phyloP scores from a whole-genome alignment of 2,797 vertebrate species.

The Lindbergichthys nudifrons region DNA sequence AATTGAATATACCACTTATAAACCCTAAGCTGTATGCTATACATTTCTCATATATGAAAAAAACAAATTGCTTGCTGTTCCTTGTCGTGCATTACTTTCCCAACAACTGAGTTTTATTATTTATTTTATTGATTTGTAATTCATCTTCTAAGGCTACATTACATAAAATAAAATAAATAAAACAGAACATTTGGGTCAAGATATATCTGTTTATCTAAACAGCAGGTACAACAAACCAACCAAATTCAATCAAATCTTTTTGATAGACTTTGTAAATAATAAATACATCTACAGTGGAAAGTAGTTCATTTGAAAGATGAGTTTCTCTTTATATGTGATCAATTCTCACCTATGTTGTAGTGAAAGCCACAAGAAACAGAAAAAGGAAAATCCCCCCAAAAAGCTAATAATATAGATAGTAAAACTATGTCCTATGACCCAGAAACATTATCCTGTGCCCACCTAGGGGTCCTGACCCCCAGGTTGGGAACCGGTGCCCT shows the following conservation, averaged over 20 bases:
- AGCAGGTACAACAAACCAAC: too few relatives aligned
- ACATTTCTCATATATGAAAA: background rate
- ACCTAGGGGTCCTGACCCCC: conserved; percentile 47
- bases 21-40: background rate
- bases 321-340: background rate
- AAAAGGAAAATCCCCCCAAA: background rate
- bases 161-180: background rate
- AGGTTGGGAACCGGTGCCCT: conserved; percentile 45
- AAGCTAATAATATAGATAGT: conserved; percentile 17
- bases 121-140: background rate
- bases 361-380: background rate
- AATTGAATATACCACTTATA: background rate
- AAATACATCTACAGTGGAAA: background rate
- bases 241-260: too few relatives aligned
- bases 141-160: background rate
- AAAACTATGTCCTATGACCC: conserved; percentile 43
- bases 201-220: too few relatives aligned
- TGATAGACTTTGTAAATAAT: too few relatives aligned
- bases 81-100: background rate
- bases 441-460: conserved; percentile 54
- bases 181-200: too few relatives aligned
- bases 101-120: background rate
- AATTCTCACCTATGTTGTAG: background rate
- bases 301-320: background rate
- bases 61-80: background rate